Evolutionary conservation across 2,113 vertebrate genomes (phyloP).

Genomic region (Pseudorhombus dupliciocellatus): DNA sequence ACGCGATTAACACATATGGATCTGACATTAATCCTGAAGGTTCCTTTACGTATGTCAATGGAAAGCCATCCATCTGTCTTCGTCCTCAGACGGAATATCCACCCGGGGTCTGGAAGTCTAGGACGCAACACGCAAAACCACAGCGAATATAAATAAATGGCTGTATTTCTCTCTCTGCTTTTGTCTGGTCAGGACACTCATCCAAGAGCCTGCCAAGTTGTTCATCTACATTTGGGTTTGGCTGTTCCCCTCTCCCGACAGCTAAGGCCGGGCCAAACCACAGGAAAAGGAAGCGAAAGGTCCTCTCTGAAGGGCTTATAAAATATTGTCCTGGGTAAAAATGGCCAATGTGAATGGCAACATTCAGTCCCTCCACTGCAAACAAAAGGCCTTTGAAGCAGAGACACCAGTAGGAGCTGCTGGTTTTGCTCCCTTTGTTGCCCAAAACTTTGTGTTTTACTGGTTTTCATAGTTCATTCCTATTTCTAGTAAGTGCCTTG

Average conservation of each 20-base stretch:
- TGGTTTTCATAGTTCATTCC: constrained; percentile 44
- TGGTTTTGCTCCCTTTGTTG: constrained; percentile 53
- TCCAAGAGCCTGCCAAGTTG: constrained; percentile 73
- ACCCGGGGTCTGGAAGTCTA: constrained; percentile 82
- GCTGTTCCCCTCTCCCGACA: constrained; percentile 77
- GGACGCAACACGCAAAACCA: constrained; percentile 80
- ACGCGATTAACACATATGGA: constrained; percentile 77
- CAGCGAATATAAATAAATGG: constrained; percentile 82
- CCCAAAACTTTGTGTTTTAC: constrained; percentile 44
- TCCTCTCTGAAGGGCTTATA: constrained; percentile 76
- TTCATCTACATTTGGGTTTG: constrained; percentile 85
- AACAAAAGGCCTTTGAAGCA: constrained; percentile 73
- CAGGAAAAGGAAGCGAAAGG: constrained; percentile 84
- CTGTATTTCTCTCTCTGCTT: constrained; percentile 78
- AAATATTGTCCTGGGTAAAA: constrained; percentile 80
- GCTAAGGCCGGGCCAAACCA: constrained; percentile 76
- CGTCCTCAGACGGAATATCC: constrained; percentile 75
- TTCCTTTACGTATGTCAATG: constrained; percentile 69
- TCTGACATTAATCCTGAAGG: constrained; percentile 74
- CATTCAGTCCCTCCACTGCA: constrained; percentile 65
- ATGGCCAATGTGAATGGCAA: constrained; percentile 75
- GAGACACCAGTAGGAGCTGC: constrained; percentile 34
- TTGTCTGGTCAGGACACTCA: constrained; percentile 80
- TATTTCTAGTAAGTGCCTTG: constrained; percentile 47
- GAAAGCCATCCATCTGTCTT: constrained; percentile 78